Conservation (phyloP, 1,140 invertebrate genomes). For the Papilio polyxenes region DNA sequence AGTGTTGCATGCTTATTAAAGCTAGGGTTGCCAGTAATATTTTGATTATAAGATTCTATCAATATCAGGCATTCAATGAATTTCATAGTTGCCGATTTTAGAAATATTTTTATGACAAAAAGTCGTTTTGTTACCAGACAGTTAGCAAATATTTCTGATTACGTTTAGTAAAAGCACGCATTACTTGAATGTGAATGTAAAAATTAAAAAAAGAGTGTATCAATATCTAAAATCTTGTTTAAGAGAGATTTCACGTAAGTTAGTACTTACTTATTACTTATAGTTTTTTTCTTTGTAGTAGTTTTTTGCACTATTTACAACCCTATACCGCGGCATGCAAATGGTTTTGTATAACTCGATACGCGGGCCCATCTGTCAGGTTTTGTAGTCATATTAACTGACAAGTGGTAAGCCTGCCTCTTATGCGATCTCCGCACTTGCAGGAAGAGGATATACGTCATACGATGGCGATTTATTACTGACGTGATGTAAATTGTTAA, state of each 20-base stretch:
- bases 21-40: not conserved
- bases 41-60: not conserved
- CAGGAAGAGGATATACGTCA: conserved; percentile 21
- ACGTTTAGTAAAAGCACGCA: too few species aligned
- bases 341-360: conserved; percentile 30
- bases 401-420: conserved; percentile 23
- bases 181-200: too few species aligned
- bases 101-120: not conserved
- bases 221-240: too few species aligned
- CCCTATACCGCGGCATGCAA: conserved; percentile 19
- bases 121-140: not conserved
- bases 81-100: not conserved
- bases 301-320: not conserved
- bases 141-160: too few species aligned
- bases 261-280: too few species aligned
- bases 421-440: not conserved
- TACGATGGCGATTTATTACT: conserved; percentile 9
- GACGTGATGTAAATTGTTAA: not conserved
- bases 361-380: conserved; percentile 30
- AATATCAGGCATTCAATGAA: not conserved
- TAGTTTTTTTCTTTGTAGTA: too few species aligned
- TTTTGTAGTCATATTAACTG: conserved; percentile 32
- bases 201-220: not conserved
- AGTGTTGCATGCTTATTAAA: conserved; percentile 63
- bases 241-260: not conserved